Evolutionary conservation across 1,140 invertebrate species (phyloP), one percentile per base, ranked within the genome.

Genomic region (Brachionus asplanchnoidis): DNA sequence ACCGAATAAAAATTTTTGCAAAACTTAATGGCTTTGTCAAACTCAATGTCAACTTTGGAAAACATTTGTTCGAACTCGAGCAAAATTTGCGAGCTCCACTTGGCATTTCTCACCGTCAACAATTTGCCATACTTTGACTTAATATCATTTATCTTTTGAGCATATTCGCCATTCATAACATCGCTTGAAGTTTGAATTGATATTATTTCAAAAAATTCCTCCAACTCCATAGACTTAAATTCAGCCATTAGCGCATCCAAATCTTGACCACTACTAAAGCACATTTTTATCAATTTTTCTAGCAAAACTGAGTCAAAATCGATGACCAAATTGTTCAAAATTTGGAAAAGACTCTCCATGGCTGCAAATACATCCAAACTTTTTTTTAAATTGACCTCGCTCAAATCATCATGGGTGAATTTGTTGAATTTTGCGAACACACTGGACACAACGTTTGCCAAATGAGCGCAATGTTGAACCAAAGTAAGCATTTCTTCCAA

Each of bases 401-500:
- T 73, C n/a, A 12, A 4, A 40, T 73, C 68, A 20, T 42, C 36
- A 42, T 12, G 26, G 12, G 32, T 14, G 17, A 73, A 42, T n/a
- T 73, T 73, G 11, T 50, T 14, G 6, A 77, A 77, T 12, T 77
- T 50, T 77, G n/a, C 14, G 46, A 50, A 53, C 23, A 28, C 7
- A 26, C 42, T 46, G 11, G 17, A 26, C 9, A 77, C 26, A 9
- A 77, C 4, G 6, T 53, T 20, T 5, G 26, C 46, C 20, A 77
- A 77, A 28, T 77, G 73, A 77, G 40, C 20, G 20, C 73, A 50
- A 50, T 77, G 53, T 26, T 26, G 73, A 9, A 50, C 26, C 23
- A 82, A 26, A 65, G 36, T 65, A 6, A 60, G 53, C 79, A 82
- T 82, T 36, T 82, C 79, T 44, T 82, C 79, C 12, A 82, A 68